Base-by-base conservation (phyloP, 2,113 vertebrate species). In the Polypterus bichir region DNA sequence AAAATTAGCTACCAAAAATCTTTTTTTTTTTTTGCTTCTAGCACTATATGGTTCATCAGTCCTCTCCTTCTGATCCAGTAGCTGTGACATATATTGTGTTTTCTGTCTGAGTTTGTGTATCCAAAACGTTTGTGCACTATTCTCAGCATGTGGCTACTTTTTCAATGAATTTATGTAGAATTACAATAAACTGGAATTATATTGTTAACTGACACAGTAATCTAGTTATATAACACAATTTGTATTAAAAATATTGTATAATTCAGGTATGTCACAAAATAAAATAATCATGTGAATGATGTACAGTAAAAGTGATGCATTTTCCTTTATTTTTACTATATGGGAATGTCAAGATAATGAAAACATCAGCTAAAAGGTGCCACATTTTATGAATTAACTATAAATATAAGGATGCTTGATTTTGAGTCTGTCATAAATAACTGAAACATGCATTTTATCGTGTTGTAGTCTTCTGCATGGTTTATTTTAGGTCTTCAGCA, bases 151-250 rank as follows among this genome's bases (percentile, higher is more conserved):
- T 52, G 10, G 10, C 51, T 52, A 3, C 48, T 59, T 60, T 66
- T 61, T 55, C 65, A 63, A 76, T 76, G 68, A 72, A 78, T 77
- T 73, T 76, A 68, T 53, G 69, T 72, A 77, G 74, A 75, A 68
- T 81, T 76, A 77, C 68, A 79, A 80, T 79, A 81, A 86, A 85
- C 82, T 89, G 85, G 81, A 88, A 85, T 81, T 76, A 60, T 74
- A 80, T 73, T 76, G 73, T 64, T 45, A 66, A 74, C 59, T 6
- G 61, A 62, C 62, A 69, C 47, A 65, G 76, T 71, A 52, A 73
- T 64, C 75, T 73, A 73, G 70, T 70, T 76, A 63, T 71, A 44
- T 69, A 68, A 63, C 49, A 55, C 64, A 55, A 27, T 73, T 64
- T 63, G 54, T 68, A 69, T 65, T 70, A 54, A 59, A 44, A 58